phyloP scores from a whole-genome alignment of 2,888 invertebrate species.

The Seira musarum region DNA sequence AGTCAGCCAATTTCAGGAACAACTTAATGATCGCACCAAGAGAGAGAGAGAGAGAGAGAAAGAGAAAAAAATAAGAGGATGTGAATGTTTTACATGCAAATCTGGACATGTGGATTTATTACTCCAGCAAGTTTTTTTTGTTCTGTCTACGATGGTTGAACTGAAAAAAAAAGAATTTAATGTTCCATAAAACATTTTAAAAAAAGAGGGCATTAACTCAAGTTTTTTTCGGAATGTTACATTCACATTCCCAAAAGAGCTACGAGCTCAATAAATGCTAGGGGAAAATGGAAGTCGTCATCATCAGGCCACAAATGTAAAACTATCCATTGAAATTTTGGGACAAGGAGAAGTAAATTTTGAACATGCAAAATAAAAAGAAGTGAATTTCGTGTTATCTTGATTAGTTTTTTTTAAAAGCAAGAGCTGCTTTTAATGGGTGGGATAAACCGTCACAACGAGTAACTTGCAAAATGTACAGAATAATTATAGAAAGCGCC shows the following conservation, averaged over 20 bases:
- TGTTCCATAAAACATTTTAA: not conserved
- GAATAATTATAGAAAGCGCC: too few species aligned
- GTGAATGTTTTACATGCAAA: constrained; percentile 39
- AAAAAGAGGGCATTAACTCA: not conserved
- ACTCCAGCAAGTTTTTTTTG: constrained; percentile 19
- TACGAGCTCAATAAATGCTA: too few species aligned
- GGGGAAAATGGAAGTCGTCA: too few species aligned
- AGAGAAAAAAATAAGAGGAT: not conserved
- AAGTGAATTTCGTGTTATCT: not conserved
- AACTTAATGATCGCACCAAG: constrained; percentile 29
- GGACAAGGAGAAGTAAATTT: too few species aligned
- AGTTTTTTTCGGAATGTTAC: too few species aligned
- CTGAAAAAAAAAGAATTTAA: not conserved
- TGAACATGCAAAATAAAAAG: not conserved
- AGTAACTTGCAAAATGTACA: too few species aligned
- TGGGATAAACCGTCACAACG: not conserved
- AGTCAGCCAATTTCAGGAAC: constrained; percentile 22
- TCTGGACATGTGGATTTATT: constrained; percentile 40
- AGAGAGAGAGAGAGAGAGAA: not conserved
- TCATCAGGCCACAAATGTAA: too few species aligned
- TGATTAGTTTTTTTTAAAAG: not conserved
- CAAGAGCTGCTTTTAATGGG: not conserved
- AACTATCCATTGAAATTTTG: too few species aligned
- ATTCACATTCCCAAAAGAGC: too few species aligned
- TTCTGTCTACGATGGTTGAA: not conserved